phyloP scores from a whole-genome alignment of 2,113 vertebrate genomes.

The Patagioenas fasciata region DNA sequence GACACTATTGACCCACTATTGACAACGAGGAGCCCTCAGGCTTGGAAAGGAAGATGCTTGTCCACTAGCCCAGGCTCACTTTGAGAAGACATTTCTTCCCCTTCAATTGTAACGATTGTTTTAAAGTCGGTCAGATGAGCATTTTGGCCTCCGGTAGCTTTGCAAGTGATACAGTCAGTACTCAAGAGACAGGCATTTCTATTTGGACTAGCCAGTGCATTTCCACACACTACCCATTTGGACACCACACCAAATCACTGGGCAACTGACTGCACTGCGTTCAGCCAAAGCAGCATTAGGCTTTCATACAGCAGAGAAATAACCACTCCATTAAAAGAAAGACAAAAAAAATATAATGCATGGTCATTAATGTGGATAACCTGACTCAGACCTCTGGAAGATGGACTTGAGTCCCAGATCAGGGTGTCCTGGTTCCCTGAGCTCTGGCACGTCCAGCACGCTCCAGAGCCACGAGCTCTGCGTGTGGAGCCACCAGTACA shows the following conservation, averaged over 20 bases:
- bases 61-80: background rate
- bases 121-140: background rate
- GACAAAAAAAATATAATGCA: background rate
- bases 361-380: background rate
- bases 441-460: background rate
- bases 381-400: background rate
- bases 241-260: background rate
- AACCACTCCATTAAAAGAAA: background rate
- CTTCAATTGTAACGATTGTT: background rate
- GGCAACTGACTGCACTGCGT: background rate
- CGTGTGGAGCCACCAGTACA: fast-evolving
- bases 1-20: no score
- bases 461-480: background rate
- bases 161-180: background rate
- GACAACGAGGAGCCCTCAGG: background rate
- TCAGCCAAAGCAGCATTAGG: background rate
- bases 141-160: background rate
- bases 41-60: background rate
- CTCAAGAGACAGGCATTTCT: background rate
- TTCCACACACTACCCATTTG: background rate
- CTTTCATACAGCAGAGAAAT: background rate
- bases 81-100: background rate
- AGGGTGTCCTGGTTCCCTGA: background rate
- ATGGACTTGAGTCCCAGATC: background rate
- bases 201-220: background rate